A percentile compares a stretch with the other conserved stretches of the same genome.
Evolutionary conservation across 2,797 vertebrate genomes (phyloP).

Genomic region (Halcyon badia): DNA sequence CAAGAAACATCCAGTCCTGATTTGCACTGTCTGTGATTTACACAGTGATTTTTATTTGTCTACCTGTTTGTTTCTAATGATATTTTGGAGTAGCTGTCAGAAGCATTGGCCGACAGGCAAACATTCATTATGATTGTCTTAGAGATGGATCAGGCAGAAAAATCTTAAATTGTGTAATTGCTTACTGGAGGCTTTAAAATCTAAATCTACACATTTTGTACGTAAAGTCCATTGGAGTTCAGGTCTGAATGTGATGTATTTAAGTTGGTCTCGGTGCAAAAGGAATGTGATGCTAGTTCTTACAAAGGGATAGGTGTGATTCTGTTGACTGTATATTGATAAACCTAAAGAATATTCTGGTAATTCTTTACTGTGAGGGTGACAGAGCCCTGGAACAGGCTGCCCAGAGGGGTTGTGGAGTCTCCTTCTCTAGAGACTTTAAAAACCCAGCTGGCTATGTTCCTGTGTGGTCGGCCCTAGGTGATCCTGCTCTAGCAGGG

Average conservation of each 20-base stretch:
- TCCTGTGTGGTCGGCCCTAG: too few relatives aligned
- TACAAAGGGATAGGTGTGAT: not conserved
- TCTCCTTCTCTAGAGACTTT: too few relatives aligned
- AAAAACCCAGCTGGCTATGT: too few relatives aligned
- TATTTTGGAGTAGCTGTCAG: not conserved
- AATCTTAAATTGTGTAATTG: not conserved
- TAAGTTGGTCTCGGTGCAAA: not conserved
- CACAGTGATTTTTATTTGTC: not conserved
- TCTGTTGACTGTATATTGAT: not conserved
- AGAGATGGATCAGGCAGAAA: not conserved
- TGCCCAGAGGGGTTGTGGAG: too few relatives aligned
- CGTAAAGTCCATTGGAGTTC: not conserved
- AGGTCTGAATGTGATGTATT: not conserved
- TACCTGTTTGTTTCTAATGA: not conserved
- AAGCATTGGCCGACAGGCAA: not conserved
- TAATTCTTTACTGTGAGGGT: too few relatives aligned
- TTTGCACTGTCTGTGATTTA: not conserved
- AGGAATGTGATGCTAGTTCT: not conserved
- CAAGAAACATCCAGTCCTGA: not conserved
- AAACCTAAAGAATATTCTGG: not conserved
- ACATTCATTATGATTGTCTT: not conserved
- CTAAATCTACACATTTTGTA: not conserved
- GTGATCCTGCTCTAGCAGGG: too few relatives aligned
- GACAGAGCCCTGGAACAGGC: too few relatives aligned
- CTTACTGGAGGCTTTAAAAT: not conserved